Evolutionary conservation across 1,140 invertebrate species (phyloP), one percentile per base, ranked within the genome.

Genomic region (Drosophila rufa): DNA sequence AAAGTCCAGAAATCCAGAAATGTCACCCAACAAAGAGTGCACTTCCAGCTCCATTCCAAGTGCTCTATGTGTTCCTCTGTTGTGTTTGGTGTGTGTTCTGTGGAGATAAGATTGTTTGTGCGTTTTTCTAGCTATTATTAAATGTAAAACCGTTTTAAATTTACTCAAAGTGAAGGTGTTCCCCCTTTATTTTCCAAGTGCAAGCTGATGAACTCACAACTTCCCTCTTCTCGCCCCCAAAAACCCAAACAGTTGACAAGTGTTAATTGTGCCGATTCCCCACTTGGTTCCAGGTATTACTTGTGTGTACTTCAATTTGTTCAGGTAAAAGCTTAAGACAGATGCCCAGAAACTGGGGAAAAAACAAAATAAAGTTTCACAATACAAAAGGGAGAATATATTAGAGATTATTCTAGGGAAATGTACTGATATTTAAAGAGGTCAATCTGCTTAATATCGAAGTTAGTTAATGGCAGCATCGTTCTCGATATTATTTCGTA

Each of bases 221-320:
- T 25, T 25, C 27, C 19, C 19, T 22, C 19, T 22, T 22, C 2
- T 22, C 19, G 19, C 19, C 19, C 19, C 19, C 19, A 22, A 22
- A 22, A 22, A 22, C 19, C 11, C 45, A 17, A 69, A 59, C 79
- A 64, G 60, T 75, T 75, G 82, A 78, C 82, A 85, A 78, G 64
- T 80, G 82, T 76, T 60, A 76, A 80, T 61, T 70, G 60, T 75
- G 43, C 57, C 55, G 33, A 65, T 48, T 71, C 43, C 42, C 50
- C 19, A 40, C 57, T 33, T 14, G 36, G 11, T 58, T 50, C 45
- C 36, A 56, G 25, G 66, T 59, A 71, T 43, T 50, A 30, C 43
- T 8, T 55, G 48, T 42, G 14, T n/a, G 8, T 57, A 25, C 22
- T 27, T 30, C 22, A n/a, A 43, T 53, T 17, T 67, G n/a, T 51